Conservation (phyloP, 2,888 invertebrate genomes). For the Oscheius sp. region DNA sequence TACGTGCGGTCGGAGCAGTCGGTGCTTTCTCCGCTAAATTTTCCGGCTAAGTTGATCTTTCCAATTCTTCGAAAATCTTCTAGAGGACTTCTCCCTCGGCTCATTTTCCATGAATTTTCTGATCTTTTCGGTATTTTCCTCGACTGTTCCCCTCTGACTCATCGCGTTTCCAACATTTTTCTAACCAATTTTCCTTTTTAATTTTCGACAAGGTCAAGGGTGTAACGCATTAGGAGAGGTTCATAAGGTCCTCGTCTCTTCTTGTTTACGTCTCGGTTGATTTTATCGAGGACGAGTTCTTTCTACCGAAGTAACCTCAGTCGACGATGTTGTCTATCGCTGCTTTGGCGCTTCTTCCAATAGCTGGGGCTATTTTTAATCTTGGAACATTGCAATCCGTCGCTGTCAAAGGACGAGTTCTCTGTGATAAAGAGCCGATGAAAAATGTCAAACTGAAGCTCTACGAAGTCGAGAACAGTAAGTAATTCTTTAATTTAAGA, state of each 20-base stretch:
- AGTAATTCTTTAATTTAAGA: not conserved
- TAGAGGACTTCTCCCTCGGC: too few relatives aligned
- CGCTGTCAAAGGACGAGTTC: constrained; percentile 31
- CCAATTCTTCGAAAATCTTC: too few relatives aligned
- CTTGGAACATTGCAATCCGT: constrained; percentile 30
- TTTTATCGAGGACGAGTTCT: too few relatives aligned
- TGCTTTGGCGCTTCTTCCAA: constrained; percentile 1
- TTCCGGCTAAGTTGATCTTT: constrained; percentile 64
- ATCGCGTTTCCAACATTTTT: too few relatives aligned
- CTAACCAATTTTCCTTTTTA: too few relatives aligned
- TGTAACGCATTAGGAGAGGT: too few relatives aligned
- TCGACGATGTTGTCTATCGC: not conserved
- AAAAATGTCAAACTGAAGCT: constrained; percentile 31
- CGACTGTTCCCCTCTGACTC: too few relatives aligned
- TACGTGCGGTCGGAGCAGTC: constrained; percentile 69
- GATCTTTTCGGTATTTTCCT: too few relatives aligned
- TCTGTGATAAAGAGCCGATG: constrained; percentile 29
- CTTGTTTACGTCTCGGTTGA: too few relatives aligned
- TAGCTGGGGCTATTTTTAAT: constrained; percentile 8
- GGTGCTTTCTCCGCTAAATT: constrained; percentile 63
- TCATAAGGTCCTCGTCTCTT: too few relatives aligned
- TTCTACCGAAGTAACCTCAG: not conserved
- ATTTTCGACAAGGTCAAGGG: too few relatives aligned
- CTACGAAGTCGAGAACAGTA: constrained; percentile 30
- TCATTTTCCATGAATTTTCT: too few relatives aligned